phyloP scores from a whole-genome alignment of 1,140 invertebrate species.

The Drosophila erecta region DNA sequence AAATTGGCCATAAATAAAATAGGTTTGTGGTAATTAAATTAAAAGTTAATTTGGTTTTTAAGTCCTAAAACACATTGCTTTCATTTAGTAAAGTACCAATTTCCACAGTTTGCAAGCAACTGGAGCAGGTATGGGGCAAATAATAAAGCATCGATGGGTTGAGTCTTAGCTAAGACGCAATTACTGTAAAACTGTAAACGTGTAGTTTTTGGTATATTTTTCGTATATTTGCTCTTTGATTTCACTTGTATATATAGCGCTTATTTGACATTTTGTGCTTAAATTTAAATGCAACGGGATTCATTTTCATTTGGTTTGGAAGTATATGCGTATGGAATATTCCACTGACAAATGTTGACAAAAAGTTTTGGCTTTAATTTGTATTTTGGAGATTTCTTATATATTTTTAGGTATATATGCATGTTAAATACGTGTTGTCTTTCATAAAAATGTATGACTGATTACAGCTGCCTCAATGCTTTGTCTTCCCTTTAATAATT shows the following conservation, averaged over 20 bases:
- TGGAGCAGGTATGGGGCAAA: not conserved
- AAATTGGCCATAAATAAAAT: too few relatives aligned
- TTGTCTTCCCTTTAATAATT: conserved; percentile 48
- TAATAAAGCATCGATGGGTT: not conserved
- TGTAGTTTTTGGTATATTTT: conserved; percentile 18
- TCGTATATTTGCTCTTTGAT: conserved; percentile 48
- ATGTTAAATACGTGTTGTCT: conserved; percentile 59
- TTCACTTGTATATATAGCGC: conserved; percentile 53
- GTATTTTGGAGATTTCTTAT: conserved; percentile 40
- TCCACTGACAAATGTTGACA: conserved; percentile 17
- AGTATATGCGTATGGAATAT: conserved; percentile 33
- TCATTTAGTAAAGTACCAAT: not conserved
- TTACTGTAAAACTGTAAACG: conserved; percentile 28
- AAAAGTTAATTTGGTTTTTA: too few relatives aligned
- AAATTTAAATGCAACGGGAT: conserved; percentile 74
- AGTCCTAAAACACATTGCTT: too few relatives aligned
- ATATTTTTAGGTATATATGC: conserved; percentile 35
- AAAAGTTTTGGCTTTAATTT: conserved; percentile 34
- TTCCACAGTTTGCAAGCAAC: conserved; percentile 25
- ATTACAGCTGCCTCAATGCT: conserved; percentile 55
- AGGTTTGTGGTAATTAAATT: too few relatives aligned
- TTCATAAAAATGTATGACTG: conserved; percentile 74
- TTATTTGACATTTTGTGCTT: conserved; percentile 54
- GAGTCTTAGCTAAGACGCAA: conserved; percentile 26
- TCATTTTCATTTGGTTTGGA: conserved; percentile 44